Percentiles rank a stretch among this genome's conserved stretches.
These are phyloP conservation scores for Ashinkailepas kermadecensis DNA, from an alignment of 2,888 invertebrate species.

Conservation along the genomic window DNA sequence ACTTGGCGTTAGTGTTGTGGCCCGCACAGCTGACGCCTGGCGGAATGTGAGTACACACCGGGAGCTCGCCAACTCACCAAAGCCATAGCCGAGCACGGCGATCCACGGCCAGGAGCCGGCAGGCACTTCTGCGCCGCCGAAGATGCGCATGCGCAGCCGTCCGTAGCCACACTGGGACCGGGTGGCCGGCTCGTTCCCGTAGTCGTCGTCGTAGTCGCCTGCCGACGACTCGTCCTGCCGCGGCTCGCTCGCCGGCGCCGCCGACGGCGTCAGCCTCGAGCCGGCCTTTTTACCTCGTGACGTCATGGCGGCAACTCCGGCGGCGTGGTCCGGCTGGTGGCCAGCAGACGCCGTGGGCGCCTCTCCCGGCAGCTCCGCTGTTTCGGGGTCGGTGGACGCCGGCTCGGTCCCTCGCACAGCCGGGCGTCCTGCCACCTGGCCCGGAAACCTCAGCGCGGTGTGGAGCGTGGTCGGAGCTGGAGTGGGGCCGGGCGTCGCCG, in stretches of 20 bases:
- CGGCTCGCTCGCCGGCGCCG: neutral
- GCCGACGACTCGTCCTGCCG: neutral
- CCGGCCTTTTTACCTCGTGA: neutral
- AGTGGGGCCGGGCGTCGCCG: neutral
- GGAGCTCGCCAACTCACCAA: neutral
- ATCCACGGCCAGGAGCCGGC: neutral
- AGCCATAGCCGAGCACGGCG: constrained; percentile 6
- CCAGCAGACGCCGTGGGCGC: neutral
- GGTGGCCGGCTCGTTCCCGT: neutral
- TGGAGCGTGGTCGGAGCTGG: too few species aligned
- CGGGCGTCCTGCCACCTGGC: neutral
- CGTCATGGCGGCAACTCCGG: neutral
- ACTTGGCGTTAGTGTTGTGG: too few species aligned
- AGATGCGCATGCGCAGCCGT: neutral
- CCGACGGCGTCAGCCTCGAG: neutral
- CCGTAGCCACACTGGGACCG: neutral
- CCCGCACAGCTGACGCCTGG: too few species aligned
- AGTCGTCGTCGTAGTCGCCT: neutral
- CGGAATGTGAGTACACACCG: too few species aligned
- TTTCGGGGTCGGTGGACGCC: neutral
- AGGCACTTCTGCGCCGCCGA: neutral
- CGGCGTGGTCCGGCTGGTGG: too few species aligned
- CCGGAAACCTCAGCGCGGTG: too few species aligned
- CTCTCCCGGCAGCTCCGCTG: neutral
- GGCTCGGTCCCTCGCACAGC: neutral